Conservation (phyloP, 2,113 vertebrate species). For the Calypte anna region DNA sequence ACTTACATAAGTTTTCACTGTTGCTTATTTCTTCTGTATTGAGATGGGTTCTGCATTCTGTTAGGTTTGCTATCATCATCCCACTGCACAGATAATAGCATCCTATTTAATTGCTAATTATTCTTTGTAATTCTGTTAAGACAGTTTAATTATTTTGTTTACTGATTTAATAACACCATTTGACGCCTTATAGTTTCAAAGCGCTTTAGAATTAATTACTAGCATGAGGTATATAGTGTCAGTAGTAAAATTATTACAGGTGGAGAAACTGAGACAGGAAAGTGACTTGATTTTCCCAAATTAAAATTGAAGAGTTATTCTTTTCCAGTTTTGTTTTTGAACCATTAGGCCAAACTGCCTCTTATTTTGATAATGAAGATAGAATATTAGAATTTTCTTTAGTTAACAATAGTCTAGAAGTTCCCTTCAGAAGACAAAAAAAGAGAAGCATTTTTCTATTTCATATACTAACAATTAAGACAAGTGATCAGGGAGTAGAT, state of each 20-base stretch:
- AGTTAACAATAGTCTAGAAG: not conserved
- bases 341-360: not conserved
- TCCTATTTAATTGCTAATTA: conserved; percentile 57
- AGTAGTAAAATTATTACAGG: not conserved
- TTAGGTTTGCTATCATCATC: conserved; percentile 19
- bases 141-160: conserved; percentile 65
- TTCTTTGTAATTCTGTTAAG: conserved; percentile 63
- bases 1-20: not conserved
- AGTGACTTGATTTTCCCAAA: not conserved
- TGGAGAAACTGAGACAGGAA: not conserved
- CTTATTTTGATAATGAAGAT: not conserved
- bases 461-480: not conserved
- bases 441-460: not conserved
- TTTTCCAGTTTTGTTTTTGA: not conserved
- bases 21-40: conserved; percentile 10
- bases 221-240: not conserved
- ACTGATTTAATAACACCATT: conserved; percentile 57
- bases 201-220: conserved; percentile 24
- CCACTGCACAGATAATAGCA: conserved; percentile 32
- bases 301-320: not conserved
- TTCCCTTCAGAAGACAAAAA: not conserved
- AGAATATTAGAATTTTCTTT: not conserved
- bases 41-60: not conserved
- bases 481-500: not conserved
- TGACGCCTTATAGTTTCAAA: conserved; percentile 32